Conservation (phyloP, 2,888 invertebrate species). For the Tineola bisselliella region DNA sequence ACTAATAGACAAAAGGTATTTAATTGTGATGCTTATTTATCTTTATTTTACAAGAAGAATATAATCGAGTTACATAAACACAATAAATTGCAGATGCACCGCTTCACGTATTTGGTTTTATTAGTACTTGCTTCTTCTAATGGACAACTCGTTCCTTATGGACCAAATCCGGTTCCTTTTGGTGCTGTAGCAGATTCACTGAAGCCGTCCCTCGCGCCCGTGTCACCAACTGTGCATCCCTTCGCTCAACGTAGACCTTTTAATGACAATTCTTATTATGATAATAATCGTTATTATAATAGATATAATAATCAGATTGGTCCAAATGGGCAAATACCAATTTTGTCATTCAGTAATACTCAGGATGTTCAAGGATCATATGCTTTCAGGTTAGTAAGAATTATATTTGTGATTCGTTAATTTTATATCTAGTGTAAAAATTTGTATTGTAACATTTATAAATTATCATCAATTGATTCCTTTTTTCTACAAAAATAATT, state of each 20-base stretch:
- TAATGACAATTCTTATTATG: constrained; percentile 12
- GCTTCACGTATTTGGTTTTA: constrained; percentile 18
- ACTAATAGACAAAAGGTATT: constrained; percentile 5
- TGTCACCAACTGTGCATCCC: not conserved
- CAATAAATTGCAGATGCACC: constrained; percentile 26
- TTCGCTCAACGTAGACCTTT: not conserved
- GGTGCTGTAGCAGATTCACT: not conserved
- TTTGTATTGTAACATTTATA: not conserved
- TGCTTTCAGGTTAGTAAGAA: constrained; percentile 49
- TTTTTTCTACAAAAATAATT: too few species aligned
- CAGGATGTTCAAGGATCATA: constrained; percentile 71
- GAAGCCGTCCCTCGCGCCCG: not conserved
- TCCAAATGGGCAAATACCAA: constrained; percentile 38
- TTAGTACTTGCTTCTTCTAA: not conserved
- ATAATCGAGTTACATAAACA: not conserved
- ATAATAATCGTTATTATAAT: constrained; percentile 39
- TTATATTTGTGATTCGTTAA: not conserved
- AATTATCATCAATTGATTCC: too few species aligned
- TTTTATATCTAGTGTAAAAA: not conserved
- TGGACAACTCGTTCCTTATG: constrained; percentile 14
- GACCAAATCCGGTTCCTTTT: constrained; percentile 2
- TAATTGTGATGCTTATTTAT: not conserved
- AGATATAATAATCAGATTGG: constrained; percentile 28
- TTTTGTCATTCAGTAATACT: constrained; percentile 62
- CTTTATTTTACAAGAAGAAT: constrained; percentile 6